These are phyloP conservation scores for Drosophila nasuta DNA, from an alignment of 1,140 invertebrate species.

Conservation along the genomic window DNA sequence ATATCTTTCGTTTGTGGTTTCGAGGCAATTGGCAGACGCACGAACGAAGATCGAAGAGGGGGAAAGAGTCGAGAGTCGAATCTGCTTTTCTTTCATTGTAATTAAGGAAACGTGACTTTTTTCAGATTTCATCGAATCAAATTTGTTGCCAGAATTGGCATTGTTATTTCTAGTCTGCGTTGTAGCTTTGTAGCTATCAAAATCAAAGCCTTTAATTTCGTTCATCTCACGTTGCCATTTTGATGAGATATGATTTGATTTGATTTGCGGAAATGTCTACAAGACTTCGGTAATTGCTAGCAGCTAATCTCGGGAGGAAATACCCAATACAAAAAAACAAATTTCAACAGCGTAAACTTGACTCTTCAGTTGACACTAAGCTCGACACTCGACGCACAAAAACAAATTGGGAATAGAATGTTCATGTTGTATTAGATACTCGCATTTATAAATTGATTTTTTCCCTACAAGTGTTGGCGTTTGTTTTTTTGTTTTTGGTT, in stretches of 20 bases:
- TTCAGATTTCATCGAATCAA: constrained; percentile 75
- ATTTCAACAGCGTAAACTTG: not conserved
- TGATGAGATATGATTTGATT: constrained; percentile 70
- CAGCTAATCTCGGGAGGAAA: constrained; percentile 20
- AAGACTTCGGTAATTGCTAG: constrained; percentile 31
- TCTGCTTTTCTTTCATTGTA: constrained; percentile 76
- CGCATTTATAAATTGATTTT: constrained; percentile 31
- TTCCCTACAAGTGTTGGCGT: not conserved
- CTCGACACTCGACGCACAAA: constrained; percentile 5
- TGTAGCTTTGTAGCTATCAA: constrained; percentile 31
- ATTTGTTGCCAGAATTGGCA: constrained; percentile 65
- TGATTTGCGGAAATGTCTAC: constrained; percentile 74
- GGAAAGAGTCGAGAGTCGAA: constrained; percentile 18
- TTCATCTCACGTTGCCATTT: constrained; percentile 64
- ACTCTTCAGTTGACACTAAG: constrained; percentile 22
- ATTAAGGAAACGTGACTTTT: constrained; percentile 83
- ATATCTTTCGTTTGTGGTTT: constrained; percentile 68
- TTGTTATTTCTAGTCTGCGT: constrained; percentile 66
- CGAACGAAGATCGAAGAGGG: not conserved
- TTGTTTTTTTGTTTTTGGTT: constrained; percentile 5
- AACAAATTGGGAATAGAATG: constrained; percentile 5
- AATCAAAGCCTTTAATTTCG: constrained; percentile 60
- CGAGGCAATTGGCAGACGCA: constrained; percentile 6
- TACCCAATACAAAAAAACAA: constrained; percentile 8
- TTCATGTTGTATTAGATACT: constrained; percentile 10